Evolutionary conservation across 2,113 vertebrate species (phyloP).

Genomic region (Callopanchax toddi): DNA sequence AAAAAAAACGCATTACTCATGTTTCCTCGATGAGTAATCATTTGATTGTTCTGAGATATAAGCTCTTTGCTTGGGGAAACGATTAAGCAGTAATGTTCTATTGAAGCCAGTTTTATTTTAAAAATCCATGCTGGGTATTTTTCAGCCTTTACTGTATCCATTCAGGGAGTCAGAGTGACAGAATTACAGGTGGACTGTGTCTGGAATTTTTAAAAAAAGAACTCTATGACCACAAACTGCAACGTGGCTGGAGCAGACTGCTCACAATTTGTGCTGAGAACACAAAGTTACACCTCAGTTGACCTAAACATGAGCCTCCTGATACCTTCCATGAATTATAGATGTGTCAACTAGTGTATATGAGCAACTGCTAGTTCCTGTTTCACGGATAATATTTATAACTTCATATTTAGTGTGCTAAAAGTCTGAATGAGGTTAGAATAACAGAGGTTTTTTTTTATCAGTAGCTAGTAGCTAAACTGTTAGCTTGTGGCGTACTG

Average conservation of each 20-base stretch:
- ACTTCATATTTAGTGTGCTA: too few species aligned
- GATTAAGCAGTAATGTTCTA: background rate
- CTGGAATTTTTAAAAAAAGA: background rate
- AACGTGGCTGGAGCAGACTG: background rate
- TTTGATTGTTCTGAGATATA: background rate
- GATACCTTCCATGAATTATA: background rate
- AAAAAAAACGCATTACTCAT: background rate
- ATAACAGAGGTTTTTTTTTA: too few species aligned
- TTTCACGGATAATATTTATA: too few species aligned
- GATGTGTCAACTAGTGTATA: background rate
- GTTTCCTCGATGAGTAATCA: background rate
- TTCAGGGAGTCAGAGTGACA: background rate
- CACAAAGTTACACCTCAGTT: background rate
- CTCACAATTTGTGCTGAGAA: background rate
- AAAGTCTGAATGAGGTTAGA: too few species aligned
- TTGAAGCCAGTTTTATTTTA: background rate
- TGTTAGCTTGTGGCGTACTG: too few species aligned
- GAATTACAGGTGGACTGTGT: background rate
- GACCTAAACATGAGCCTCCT: background rate
- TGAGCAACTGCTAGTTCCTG: too few species aligned
- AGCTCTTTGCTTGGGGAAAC: background rate
- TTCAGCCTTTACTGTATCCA: background rate
- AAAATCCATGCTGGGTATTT: background rate
- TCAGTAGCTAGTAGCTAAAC: too few species aligned
- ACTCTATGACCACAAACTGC: slow-evolving; percentile 5